Evolutionary conservation across 1,140 invertebrate genomes (phyloP).

Genomic region (Lamellibrachia luymesi): DNA sequence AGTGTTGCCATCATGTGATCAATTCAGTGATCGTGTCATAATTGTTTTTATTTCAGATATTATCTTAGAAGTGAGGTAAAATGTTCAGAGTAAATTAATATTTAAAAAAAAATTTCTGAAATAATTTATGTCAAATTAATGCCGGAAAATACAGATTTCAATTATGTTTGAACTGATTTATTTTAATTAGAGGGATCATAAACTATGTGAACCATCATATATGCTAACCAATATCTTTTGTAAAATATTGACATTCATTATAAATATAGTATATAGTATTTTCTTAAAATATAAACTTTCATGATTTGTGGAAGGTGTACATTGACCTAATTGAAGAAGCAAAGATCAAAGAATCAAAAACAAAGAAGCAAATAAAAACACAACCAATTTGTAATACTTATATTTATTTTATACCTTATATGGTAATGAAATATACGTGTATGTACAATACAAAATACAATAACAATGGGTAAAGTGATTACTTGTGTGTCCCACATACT

Average conservation of each 20-base stretch:
- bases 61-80: not conserved
- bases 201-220: not conserved
- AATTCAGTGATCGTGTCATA: not conserved
- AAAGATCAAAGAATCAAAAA: not conserved
- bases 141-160: not conserved
- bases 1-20: not conserved
- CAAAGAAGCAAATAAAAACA: too few species aligned
- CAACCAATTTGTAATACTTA: not conserved
- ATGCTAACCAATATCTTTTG: not conserved
- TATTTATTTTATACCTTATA: not conserved
- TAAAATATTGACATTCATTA: not conserved
- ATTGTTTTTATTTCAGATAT: not conserved
- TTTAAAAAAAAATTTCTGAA: not conserved
- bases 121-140: not conserved
- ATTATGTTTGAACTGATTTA: not conserved
- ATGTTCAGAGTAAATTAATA: not conserved
- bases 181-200: not conserved
- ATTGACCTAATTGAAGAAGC: too few species aligned
- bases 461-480: not conserved
- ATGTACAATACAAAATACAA: constrained; percentile 6
- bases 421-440: not conserved
- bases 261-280: not conserved
- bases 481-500: not conserved
- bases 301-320: too few species aligned
- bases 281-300: too few species aligned